Conservation (phyloP, 2,888 invertebrate species). For the Sthenelais limicola region DNA sequence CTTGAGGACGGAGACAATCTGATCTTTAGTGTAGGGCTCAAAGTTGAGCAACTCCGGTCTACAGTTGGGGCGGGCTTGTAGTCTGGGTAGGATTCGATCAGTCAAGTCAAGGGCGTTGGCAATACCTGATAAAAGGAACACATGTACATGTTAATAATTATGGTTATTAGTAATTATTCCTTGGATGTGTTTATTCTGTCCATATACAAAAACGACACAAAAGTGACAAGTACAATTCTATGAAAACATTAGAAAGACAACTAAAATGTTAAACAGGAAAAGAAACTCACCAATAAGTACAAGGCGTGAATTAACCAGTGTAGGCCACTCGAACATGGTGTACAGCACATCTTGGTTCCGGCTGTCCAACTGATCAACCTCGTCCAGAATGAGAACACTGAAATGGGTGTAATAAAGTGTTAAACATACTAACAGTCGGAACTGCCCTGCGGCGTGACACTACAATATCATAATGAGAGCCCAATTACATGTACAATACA, state of each 20-base stretch:
- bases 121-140: conserved; percentile 75
- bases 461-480: too few relatives aligned
- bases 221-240: background rate
- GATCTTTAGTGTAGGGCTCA: conserved; percentile 90
- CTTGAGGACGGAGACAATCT: conserved; percentile 89
- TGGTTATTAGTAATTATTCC: too few relatives aligned
- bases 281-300: conserved; percentile 82
- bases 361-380: conserved; percentile 91
- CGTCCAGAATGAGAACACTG: conserved; percentile 87
- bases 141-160: too few relatives aligned
- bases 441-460: too few relatives aligned
- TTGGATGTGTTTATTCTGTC: too few relatives aligned
- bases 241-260: background rate
- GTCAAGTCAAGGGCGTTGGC: conserved; percentile 97
- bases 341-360: conserved; percentile 89
- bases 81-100: conserved; percentile 87
- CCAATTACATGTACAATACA: background rate
- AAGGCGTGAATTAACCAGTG: conserved; percentile 79
- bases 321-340: conserved; percentile 94
- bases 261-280: too few relatives aligned
- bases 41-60: conserved; percentile 83
- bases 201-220: background rate
- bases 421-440: too few relatives aligned
- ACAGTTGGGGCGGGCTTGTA: conserved; percentile 81
- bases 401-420: conserved; percentile 39